Conservation (phyloP, 2,797 vertebrate genomes). For the Centroberyx gerrardi region DNA sequence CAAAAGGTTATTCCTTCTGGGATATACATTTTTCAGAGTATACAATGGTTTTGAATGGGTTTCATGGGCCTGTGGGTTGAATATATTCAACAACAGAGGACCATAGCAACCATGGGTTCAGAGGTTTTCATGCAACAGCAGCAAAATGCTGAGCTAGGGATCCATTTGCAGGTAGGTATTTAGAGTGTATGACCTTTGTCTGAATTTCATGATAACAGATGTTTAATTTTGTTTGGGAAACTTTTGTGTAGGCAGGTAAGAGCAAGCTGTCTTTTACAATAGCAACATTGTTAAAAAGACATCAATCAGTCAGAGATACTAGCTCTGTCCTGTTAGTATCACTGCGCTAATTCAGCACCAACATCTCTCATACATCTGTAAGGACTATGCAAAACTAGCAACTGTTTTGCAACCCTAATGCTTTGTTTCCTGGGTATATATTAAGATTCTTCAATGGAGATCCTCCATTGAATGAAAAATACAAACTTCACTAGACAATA, state of each 20-base stretch:
- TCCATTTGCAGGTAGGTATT: background rate
- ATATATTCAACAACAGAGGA: too few relatives aligned
- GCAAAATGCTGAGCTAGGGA: too few relatives aligned
- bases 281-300: slow-evolving; percentile 18
- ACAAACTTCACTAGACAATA: slow-evolving; percentile 1
- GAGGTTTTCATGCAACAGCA: too few relatives aligned
- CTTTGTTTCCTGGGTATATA: slow-evolving; percentile 53
- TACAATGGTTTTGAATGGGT: too few relatives aligned
- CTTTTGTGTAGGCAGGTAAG: background rate
- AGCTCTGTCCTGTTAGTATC: slow-evolving; percentile 8
- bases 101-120: too few relatives aligned
- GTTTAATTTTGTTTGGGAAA: background rate
- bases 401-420: slow-evolving; percentile 32
- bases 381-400: slow-evolving; percentile 17
- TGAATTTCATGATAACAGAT: background rate
- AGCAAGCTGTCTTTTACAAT: background rate
- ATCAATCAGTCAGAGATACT: slow-evolving; percentile 18
- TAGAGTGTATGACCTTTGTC: background rate
- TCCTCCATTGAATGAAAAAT: slow-evolving; percentile 47
- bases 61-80: too few relatives aligned
- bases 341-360: slow-evolving; percentile 17
- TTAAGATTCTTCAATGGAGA: slow-evolving; percentile 40
- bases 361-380: background rate
- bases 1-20: too few relatives aligned
- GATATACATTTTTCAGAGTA: too few relatives aligned